Conservation (phyloP, 2,888 invertebrate genomes). For the Caenorhabditis afra region DNA sequence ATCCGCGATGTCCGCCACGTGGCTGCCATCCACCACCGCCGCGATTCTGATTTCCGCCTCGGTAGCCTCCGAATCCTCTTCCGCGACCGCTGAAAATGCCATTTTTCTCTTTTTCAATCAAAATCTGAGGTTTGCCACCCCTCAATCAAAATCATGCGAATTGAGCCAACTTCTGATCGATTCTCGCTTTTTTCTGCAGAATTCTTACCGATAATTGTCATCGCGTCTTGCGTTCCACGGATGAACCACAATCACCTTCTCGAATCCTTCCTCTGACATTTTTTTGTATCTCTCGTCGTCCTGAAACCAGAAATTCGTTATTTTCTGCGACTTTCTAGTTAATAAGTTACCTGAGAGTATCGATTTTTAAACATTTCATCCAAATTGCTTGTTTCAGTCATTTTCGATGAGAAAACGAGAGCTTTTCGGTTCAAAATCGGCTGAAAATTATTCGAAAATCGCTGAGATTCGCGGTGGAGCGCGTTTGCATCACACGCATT, state of each 20-base stretch:
- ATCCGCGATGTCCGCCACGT: constrained; percentile 33
- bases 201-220: constrained; percentile 24
- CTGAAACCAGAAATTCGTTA: constrained; percentile 19
- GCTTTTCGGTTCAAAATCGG: constrained; percentile 5
- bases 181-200: background rate
- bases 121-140: too few relatives aligned
- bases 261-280: constrained; percentile 43
- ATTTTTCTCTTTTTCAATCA: background rate
- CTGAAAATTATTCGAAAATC: constrained; percentile 1
- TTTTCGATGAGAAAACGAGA: background rate
- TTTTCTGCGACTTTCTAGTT: background rate
- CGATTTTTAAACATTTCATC: constrained; percentile 51
- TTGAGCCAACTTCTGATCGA: background rate
- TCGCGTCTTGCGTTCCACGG: constrained; percentile 44
- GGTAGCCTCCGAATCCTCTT: constrained; percentile 14
- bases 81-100: constrained; percentile 23
- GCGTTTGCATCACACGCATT: constrained; percentile 15
- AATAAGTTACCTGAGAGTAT: constrained; percentile 28
- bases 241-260: constrained; percentile 45
- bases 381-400: constrained; percentile 31
- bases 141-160: too few relatives aligned
- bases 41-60: constrained; percentile 20
- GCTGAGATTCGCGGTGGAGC: constrained; percentile 27
- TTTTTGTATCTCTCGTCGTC: constrained; percentile 45
- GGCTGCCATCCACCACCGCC: constrained; percentile 34